A percentile compares a stretch with the other conserved stretches of the same genome.
Evolutionary conservation across 2,113 vertebrate species (phyloP).

Genomic region (Microtus oregoni): DNA sequence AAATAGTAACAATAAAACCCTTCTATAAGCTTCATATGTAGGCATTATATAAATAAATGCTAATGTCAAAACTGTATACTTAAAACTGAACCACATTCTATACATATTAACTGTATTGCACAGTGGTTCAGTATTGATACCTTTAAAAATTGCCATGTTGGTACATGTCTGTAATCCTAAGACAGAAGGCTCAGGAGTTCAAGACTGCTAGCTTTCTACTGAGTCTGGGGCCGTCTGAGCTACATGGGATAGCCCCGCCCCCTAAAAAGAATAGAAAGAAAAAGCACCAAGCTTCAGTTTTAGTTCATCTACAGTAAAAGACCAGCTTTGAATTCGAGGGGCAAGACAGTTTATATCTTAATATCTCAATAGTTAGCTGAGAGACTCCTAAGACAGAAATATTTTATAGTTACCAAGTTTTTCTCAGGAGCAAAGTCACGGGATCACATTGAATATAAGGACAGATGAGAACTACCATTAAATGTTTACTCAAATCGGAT

Average conservation of each 20-base stretch:
- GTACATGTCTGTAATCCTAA: not conserved
- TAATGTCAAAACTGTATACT: conserved; percentile 14
- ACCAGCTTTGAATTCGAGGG: not conserved
- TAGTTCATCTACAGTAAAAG: conserved; percentile 25
- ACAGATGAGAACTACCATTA: conserved; percentile 30
- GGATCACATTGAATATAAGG: conserved; percentile 26
- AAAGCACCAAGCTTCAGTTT: conserved; percentile 9
- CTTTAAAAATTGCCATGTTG: not conserved
- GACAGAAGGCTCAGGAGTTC: not conserved
- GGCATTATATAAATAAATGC: conserved; percentile 30
- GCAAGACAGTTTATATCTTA: not conserved
- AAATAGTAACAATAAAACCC: not conserved
- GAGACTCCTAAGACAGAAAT: conserved; percentile 24
- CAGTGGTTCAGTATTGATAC: not conserved
- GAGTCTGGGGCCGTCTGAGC: not conserved
- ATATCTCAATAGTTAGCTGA: conserved; percentile 9
- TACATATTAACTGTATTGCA: not conserved
- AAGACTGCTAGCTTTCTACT: not conserved
- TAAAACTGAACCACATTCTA: conserved; percentile 24
- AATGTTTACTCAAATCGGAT: conserved; percentile 3
- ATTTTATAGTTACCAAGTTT: conserved; percentile 38
- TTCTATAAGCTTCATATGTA: not conserved
- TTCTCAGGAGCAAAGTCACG: not conserved
- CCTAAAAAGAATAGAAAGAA: not conserved
- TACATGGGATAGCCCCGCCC: not conserved